These are phyloP conservation scores for Prenolepis imparis DNA, from an alignment of 2,888 invertebrate genomes.

Conservation along the genomic window DNA sequence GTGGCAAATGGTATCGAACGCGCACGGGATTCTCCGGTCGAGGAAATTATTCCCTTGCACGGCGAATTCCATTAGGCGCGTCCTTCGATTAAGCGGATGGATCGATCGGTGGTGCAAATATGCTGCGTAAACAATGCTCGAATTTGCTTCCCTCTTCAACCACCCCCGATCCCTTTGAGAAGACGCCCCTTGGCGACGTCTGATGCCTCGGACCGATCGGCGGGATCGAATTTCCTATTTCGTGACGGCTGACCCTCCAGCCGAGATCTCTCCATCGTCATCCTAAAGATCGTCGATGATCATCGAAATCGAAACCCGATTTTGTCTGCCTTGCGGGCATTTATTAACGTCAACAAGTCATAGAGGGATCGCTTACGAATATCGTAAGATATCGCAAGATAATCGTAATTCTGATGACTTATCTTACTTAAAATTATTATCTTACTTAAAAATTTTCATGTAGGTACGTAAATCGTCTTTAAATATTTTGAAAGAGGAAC, in stretches of 20 bases:
- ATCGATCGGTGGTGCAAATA: slow-evolving; percentile 76
- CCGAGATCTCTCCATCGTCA: neutral
- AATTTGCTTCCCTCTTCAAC: slow-evolving; percentile 67
- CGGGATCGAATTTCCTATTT: slow-evolving; percentile 59
- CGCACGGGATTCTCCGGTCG: slow-evolving; percentile 66
- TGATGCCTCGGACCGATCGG: slow-evolving; percentile 33
- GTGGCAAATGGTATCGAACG: slow-evolving; percentile 76
- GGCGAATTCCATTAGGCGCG: slow-evolving; percentile 75
- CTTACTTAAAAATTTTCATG: no score
- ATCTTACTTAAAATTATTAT: neutral
- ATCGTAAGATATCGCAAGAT: slow-evolving; percentile 25
- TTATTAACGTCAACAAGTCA: slow-evolving; percentile 62
- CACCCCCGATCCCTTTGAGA: slow-evolving; percentile 71
- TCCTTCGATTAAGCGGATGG: slow-evolving; percentile 74
- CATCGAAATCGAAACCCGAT: slow-evolving; percentile 53
- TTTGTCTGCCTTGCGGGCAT: slow-evolving; percentile 65
- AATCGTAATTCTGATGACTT: neutral
- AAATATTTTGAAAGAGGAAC: neutral
- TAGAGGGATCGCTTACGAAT: slow-evolving; percentile 40
- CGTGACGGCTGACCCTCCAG: slow-evolving; percentile 23
- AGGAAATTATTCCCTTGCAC: slow-evolving; percentile 78
- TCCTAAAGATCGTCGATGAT: slow-evolving; percentile 29
- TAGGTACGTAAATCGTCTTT: neutral
- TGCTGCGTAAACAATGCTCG: slow-evolving; percentile 75
- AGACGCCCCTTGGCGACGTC: slow-evolving; percentile 15